Evolutionary conservation across 2,888 invertebrate genomes (phyloP).

Genomic region (Leptopterna dolabrata): DNA sequence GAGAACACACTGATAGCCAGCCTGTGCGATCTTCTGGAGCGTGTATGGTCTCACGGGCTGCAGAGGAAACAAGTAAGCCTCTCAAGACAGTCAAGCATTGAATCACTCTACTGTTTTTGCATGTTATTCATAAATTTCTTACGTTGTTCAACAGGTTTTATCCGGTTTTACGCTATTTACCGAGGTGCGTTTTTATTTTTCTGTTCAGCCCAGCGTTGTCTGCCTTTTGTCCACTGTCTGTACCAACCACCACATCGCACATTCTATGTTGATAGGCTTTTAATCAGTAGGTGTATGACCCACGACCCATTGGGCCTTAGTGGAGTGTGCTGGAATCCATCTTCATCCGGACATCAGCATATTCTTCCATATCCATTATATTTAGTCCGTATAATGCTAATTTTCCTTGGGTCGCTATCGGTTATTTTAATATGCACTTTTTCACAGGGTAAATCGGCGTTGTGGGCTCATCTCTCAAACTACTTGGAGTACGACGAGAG

Average conservation of each 20-base stretch:
- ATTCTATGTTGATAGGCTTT: not conserved
- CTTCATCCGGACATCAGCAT: too few species aligned
- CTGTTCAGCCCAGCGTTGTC: not conserved
- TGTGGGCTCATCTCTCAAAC: slow-evolving; percentile 94
- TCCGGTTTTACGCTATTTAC: not conserved
- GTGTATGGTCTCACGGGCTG: slow-evolving; percentile 97
- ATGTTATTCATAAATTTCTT: not conserved
- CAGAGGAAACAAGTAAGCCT: slow-evolving; percentile 83
- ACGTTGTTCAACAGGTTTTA: not conserved
- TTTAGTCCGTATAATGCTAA: too few species aligned
- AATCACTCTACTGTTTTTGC: not conserved
- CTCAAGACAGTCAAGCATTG: not conserved
- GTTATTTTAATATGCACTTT: too few species aligned
- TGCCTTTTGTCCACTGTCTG: not conserved
- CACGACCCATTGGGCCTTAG: too few species aligned
- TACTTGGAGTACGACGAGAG: slow-evolving; percentile 87
- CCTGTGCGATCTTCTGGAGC: slow-evolving; percentile 94
- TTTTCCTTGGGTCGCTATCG: too few species aligned
- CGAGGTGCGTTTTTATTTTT: not conserved
- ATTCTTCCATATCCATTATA: too few species aligned
- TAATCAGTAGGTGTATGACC: too few species aligned
- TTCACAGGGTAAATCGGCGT: slow-evolving; percentile 88
- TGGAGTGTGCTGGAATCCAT: too few species aligned
- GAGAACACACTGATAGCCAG: slow-evolving; percentile 99
- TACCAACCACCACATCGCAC: not conserved